Conservation (phyloP, 1,140 invertebrate species). For the Centruroides vittatus region DNA sequence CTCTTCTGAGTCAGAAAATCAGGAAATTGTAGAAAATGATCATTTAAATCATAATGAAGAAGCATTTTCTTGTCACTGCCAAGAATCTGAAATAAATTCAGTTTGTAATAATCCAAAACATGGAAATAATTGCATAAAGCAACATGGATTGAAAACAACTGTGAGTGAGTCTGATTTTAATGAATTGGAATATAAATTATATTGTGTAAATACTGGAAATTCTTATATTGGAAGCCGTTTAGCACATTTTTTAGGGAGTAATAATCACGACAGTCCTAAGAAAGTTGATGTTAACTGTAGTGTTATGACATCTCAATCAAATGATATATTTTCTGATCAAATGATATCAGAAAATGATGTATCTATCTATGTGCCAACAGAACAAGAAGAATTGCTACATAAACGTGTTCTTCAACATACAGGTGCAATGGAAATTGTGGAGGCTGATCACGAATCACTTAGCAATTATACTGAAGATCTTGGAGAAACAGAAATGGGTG, state of each 20-base stretch:
- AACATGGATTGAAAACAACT: neutral
- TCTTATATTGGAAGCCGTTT: slow-evolving; percentile 64
- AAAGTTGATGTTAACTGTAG: neutral
- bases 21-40: too few relatives aligned
- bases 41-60: too few relatives aligned
- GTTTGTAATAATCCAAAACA: too few relatives aligned
- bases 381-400: slow-evolving; percentile 13
- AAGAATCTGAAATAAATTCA: too few relatives aligned
- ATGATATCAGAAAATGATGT: neutral
- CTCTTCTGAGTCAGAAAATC: too few relatives aligned
- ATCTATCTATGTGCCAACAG: slow-evolving; percentile 9
- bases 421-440: slow-evolving; percentile 24
- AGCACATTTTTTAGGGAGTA: slow-evolving; percentile 30
- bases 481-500: slow-evolving; percentile 45
- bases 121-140: too few relatives aligned
- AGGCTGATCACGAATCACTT: slow-evolving; percentile 31
- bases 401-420: slow-evolving; percentile 15
- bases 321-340: too few relatives aligned
- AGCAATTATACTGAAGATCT: slow-evolving; percentile 40
- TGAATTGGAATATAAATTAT: slow-evolving; percentile 70
- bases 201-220: slow-evolving; percentile 50
- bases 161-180: slow-evolving; percentile 34
- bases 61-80: too few relatives aligned
- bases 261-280: slow-evolving; percentile 11
- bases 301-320: too few relatives aligned